Conservation (phyloP, 2,113 vertebrate species). For the Geococcyx californianus region DNA sequence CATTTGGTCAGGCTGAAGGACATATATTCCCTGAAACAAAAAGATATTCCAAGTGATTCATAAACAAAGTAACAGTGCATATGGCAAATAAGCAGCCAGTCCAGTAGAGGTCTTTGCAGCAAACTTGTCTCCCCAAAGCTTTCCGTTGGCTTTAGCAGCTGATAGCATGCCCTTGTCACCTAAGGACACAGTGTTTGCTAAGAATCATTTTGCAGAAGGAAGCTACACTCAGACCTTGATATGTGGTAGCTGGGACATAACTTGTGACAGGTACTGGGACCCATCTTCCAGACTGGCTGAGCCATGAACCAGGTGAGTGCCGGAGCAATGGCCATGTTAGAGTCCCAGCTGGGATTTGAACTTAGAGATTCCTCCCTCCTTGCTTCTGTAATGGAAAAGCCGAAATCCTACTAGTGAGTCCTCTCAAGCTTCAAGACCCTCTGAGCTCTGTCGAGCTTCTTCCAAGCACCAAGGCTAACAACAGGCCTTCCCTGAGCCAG, state of each 20-base stretch:
- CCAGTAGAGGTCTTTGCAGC: neutral
- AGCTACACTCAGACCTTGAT: neutral
- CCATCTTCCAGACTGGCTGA: neutral
- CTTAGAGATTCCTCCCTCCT: neutral
- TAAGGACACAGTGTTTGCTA: neutral
- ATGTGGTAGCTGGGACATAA: neutral
- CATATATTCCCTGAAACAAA: constrained; percentile 84
- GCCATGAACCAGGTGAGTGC: neutral
- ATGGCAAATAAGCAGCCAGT: neutral
- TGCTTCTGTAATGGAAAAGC: neutral
- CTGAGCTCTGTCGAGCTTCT: neutral
- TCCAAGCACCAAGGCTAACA: neutral
- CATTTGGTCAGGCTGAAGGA: constrained; percentile 94
- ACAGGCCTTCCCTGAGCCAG: neutral
- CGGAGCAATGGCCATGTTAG: neutral
- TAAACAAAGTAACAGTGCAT: neutral
- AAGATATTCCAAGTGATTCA: constrained; percentile 45
- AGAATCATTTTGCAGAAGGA: neutral
- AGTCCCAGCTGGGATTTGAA: neutral
- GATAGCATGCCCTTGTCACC: neutral
- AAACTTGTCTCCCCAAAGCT: neutral
- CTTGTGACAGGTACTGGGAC: neutral
- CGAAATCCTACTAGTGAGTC: neutral
- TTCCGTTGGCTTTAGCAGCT: neutral
- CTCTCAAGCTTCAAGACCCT: neutral